Evolutionary conservation across 2,797 vertebrate genomes (phyloP).

Genomic region (Babyrousa celebensis): DNA sequence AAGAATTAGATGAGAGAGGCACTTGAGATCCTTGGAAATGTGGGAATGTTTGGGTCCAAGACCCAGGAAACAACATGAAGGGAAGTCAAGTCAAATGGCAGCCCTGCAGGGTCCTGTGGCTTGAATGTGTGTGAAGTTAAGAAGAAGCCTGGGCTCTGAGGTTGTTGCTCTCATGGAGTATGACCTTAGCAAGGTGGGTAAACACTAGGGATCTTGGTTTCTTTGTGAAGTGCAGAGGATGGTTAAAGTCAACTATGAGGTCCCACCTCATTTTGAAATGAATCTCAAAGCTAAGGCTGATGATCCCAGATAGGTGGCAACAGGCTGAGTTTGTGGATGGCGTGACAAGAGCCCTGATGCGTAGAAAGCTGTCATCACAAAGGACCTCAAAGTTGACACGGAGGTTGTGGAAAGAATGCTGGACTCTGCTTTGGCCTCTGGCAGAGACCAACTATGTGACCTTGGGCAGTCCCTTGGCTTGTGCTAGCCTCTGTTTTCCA

Average conservation of each 20-base stretch:
- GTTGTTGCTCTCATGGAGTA: not conserved
- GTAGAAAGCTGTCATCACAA: not conserved
- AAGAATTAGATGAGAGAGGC: not conserved
- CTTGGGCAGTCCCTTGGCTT: not conserved
- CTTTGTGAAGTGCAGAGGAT: not conserved
- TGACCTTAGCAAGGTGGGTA: not conserved
- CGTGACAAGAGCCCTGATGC: not conserved
- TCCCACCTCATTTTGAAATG: not conserved
- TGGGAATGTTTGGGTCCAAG: not conserved
- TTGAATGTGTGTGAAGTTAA: not conserved
- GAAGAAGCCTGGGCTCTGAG: not conserved
- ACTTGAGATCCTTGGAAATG: not conserved
- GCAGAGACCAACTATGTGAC: not conserved
- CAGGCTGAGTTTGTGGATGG: not conserved
- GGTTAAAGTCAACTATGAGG: not conserved
- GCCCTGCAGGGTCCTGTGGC: not conserved
- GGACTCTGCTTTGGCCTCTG: not conserved
- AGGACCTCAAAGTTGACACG: not conserved
- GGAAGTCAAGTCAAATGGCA: not conserved
- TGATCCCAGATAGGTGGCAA: not conserved
- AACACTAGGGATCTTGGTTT: not conserved
- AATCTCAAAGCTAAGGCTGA: not conserved
- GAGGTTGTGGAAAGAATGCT: not conserved
- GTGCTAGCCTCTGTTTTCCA: not conserved
- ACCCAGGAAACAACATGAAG: not conserved